phyloP scores from a whole-genome alignment of 2,888 invertebrate genomes.

The Tenthredo livida region DNA sequence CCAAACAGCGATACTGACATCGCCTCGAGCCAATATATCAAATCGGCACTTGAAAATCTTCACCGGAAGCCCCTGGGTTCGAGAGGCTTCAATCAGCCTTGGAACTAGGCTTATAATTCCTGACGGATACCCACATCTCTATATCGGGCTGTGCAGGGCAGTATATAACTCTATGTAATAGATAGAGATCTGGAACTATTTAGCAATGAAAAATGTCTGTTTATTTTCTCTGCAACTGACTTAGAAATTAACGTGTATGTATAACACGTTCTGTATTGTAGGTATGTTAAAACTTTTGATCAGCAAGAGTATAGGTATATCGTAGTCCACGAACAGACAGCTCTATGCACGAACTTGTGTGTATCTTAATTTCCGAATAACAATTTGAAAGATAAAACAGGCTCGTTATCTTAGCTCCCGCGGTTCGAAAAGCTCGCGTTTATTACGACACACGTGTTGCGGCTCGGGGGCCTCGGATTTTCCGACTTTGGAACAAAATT shows the following conservation, averaged over 20 bases:
- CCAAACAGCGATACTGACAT: not conserved
- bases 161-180: not conserved
- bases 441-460: not conserved
- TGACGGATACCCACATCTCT: not conserved
- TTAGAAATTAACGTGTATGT: not conserved
- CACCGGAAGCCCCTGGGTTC: not conserved
- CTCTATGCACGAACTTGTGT: not conserved
- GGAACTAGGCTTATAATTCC: not conserved
- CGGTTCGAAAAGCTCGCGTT: not conserved
- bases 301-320: not conserved
- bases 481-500: not conserved
- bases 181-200: not conserved
- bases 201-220: not conserved
- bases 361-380: not conserved
- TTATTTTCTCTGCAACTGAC: not conserved
- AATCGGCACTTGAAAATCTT: conserved; percentile 10
- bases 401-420: not conserved
- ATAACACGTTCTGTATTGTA: not conserved
- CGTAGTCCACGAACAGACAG: not conserved
- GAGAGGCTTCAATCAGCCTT: not conserved
- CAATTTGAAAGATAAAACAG: not conserved
- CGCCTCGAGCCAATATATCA: not conserved
- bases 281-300: not conserved
- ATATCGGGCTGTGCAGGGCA: not conserved
- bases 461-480: not conserved